A percentile compares a stretch with the other conserved stretches of the same genome.
phyloP scores from a whole-genome alignment of 30 jellyfish, hydroid and myxozoan species.

The Aurelia aurita complex sp. Pacific region DNA sequence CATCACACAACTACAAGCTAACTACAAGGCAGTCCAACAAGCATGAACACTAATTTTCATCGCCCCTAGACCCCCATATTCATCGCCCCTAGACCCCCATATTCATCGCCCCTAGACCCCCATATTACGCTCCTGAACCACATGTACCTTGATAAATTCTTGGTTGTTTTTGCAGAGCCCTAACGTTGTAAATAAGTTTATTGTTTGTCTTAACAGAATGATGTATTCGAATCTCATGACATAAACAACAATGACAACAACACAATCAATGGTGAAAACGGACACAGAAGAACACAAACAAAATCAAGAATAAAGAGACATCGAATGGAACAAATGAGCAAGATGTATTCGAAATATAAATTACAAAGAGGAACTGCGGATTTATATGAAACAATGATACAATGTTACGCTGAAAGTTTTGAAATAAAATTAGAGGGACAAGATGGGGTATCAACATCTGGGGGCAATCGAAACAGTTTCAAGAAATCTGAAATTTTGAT shows the following conservation, averaged over 20 bases:
- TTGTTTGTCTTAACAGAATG: constrained; percentile 12
- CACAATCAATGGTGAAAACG: constrained; percentile 4
- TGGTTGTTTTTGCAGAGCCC: neutral
- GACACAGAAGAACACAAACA: constrained; percentile 44
- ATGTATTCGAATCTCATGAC: constrained; percentile 16
- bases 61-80: too few species aligned
- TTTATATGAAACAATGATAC: constrained; percentile 73
- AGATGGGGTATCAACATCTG: constrained; percentile 5
- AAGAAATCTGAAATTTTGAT: constrained; percentile 60
- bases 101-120: too few species aligned
- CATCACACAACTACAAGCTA: too few species aligned
- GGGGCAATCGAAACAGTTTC: constrained; percentile 20
- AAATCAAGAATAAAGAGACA: constrained; percentile 49
- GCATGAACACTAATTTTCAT: too few species aligned
- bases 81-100: too few species aligned
- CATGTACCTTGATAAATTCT: too few species aligned
- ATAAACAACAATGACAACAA: constrained; percentile 1
- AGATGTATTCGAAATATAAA: constrained; percentile 61
- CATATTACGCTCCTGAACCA: too few species aligned
- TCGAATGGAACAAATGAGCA: constrained; percentile 78
- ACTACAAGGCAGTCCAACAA: too few species aligned
- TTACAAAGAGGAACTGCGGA: constrained; percentile 80
- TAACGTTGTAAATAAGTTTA: neutral
- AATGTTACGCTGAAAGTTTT: constrained; percentile 76
- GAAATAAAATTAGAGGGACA: constrained; percentile 28